Evolutionary conservation across 2,888 invertebrate species (phyloP), one percentile per base, ranked within the genome.

Genomic region (Aelia acuminata): DNA sequence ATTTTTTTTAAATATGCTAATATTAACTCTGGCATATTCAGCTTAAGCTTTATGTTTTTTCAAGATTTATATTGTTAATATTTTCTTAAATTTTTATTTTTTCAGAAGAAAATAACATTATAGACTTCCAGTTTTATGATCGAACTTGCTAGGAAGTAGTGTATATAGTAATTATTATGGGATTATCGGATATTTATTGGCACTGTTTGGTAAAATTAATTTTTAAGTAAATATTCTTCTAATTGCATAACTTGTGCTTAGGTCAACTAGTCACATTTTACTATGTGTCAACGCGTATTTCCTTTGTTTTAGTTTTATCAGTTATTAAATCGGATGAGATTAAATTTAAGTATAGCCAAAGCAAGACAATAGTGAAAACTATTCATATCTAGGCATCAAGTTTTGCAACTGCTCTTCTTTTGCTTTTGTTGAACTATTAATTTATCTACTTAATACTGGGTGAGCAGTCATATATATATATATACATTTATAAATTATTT

Each of bases 381-480:
- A 70, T 3, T 70, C 63, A 70, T 70, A 35, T 31, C 63, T 70
- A 70, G 35, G 63, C 63, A 70, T 35, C 15, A 70, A 70, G 63
- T 43, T 80, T 80, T 80, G 80, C 43, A 80, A 80, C 4, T 22
- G 80, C 10, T 80, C 43, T 22, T 39, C 22, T 80, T 80, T n/a
- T 43, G 7, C 43, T 43, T 80, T 43, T 8, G n/a, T 80, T 22
- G 13, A 80, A 3, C 26, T 80, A 11, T 80, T 43, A 43, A 80
- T 43, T 80, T 43, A 80, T 80, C 80, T 80, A 80, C 43, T 43
- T 80, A 43, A 80, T 80, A 80, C 43, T 80, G 80, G 39, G 43
- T 80, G 63, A 70, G 31, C 35, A 35, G 18, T 70, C 18, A 53
- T 53, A n/a, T 7, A 8, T 10, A 4, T 49, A 49, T 49, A n/a